Evolutionary conservation across 2,888 invertebrate species (phyloP), one percentile per base, ranked within the genome.

Genomic region (Hirtodrosophila histrioides): DNA sequence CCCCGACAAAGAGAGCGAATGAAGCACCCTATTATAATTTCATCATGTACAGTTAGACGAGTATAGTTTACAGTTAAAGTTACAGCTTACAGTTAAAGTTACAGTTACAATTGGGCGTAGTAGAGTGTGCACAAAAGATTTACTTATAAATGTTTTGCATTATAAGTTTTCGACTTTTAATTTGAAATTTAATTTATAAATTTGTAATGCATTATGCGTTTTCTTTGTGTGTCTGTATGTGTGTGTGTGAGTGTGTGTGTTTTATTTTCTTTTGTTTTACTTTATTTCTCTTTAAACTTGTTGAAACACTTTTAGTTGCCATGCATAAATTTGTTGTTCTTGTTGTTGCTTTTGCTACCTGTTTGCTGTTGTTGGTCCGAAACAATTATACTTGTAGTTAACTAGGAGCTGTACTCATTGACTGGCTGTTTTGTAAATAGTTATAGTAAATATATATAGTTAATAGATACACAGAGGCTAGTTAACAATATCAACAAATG

Each of bases 401-500:
- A 51, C 33, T 71, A 62, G 33, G 43, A 41, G 31, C 41, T 36
- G 36, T 51, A 51, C 33, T 56, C 43, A 57, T 63, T 43, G 75
- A 69, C 44, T 69, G 70, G 41, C 48, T 50, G 35, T 49, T 53
- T 72, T 74, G 73, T 74, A 74, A 74, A 74, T 74, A 74, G 74
- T 74, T 74, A 49, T 77, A 72, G 67, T 74, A 62, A 72, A 65
- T 57, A 64, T 66, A 57, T 72, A 78, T 54, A 78, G 63, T 63
- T 65, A 46, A 67, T 63, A 68, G 67, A 82, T 61, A 75, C 60
- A 75, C 62, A 56, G 31, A 31, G 64, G 82, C 69, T 69, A 82
- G 83, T 82, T 85, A 82, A 87, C 83, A 78, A 87, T 81, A 80
- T 86, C 66, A 80, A 76, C 77, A 75, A 63, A 79, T 69, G 54